Evolutionary conservation across 2,797 vertebrate genomes (phyloP), one percentile per base, ranked within the genome.

Genomic region (Cyclopterus lumpus): DNA sequence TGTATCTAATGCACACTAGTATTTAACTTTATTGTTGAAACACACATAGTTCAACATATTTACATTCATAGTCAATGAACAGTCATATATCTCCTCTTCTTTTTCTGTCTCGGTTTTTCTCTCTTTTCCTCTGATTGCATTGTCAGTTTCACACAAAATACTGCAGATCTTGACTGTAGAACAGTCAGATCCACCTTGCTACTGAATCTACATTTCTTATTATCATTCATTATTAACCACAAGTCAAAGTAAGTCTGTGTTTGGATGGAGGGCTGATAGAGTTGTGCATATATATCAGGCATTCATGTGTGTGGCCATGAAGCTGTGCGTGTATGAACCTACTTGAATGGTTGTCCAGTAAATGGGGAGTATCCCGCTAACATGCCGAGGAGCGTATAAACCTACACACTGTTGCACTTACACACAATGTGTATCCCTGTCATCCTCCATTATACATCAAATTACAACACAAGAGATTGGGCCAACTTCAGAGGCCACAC

Each of bases 371-470:
- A 42, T 18, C n/a, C 22, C 0, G 4, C 66, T 60, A 30, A 72
- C 58, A 71, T 75, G 63, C 32, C 16, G 32, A 69, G 48, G 49
- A 75, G 70, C n/a, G 30, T 28, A 22, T 48, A 58, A 73, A 44
- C 26, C 51, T 32, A 54, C 66, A 22, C 66, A 24, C 28, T 67
- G 30, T 53, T 40, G 9, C 26, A 24, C 44, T 16, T 44, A 77
- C 71, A 66, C 42, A 58, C 69, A 51, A 24, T 55, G 68, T 67
- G 69, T 69, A 58, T 75, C 64, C 74, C 83, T 92, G 90, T 91
- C 89, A 87, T 72, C 75, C 71, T 77, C 62, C 26, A 82, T 91
- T 80, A 86, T 70, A 79, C 74, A 77, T 93, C 90, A 91, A 89
- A 90, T 92, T 89, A 93, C 71, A 88, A 77, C 55, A 81, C 53